Base-by-base conservation (phyloP, 2,797 vertebrate genomes). In the Coregonus ussuriensis region DNA sequence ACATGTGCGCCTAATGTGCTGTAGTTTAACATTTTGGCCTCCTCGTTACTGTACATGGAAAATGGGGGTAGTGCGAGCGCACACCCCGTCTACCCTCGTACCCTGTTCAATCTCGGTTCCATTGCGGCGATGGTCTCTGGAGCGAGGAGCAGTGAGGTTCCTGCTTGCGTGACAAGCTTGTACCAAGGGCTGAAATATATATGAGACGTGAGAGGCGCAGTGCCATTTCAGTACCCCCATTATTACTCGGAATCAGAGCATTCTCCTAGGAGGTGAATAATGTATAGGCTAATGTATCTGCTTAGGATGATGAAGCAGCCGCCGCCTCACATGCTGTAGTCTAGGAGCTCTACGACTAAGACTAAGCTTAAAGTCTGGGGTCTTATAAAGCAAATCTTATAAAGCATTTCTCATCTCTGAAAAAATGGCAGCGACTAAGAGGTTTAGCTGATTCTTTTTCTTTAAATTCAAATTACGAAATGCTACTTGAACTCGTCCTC, bases 151-250 rank as follows among this genome's bases (percentile, higher is more conserved):
- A 76, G 63, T 0, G 1, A 53, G 51, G 79, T 81, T 84, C 63
- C 73, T 5, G 29, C 79, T 85, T 83, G 82, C 88, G 84, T 88
- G 87, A 90, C 88, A 86, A 7, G 29, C 47, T 1, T 84, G 69
- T 77, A 83, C 81, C 81, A 81, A 76, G 16, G 74, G 70, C 56
- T 93, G 81, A 91, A 93, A 92, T 90, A 93, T 92, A 88, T 77
- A 92, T 91, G 88, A 91, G 80, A 73, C 62, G 76, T 72, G 79
- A 65, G 62, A 35, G 84, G 82, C 4, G 21, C 79, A 62, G 77
- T 68, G 72, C 78, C 88, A 86, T 89, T 91, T 91, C 83, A 90
- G 88, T 89, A 88, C 89, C 90, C 88, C 87, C 91, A 85, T 88
- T 91, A 91, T 89, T 85, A 88, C 85, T 85, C 79, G 1, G 82